These are phyloP conservation scores for Acleris literana DNA, from an alignment of 2,888 invertebrate species.

Conservation along the genomic window DNA sequence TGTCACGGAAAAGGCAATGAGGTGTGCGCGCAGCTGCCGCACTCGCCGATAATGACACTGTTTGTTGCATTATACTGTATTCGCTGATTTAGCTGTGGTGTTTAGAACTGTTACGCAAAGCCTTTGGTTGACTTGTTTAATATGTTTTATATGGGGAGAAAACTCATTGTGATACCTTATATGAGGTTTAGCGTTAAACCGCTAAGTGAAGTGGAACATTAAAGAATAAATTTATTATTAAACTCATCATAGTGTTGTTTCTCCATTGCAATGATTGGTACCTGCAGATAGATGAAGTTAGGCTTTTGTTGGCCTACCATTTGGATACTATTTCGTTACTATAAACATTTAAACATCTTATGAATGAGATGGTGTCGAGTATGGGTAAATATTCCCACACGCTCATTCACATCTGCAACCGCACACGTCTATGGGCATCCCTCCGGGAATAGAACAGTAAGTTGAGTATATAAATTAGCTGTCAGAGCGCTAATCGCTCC, in stretches of 20 bases:
- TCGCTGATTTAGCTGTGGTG: slow-evolving; percentile 19
- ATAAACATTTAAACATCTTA: neutral
- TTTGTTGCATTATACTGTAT: slow-evolving; percentile 56
- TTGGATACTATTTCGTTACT: neutral
- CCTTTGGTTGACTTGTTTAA: neutral
- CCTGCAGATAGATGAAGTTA: too few species aligned
- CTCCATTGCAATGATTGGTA: too few species aligned
- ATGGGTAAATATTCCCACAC: slow-evolving; percentile 3
- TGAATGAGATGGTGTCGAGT: neutral
- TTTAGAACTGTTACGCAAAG: slow-evolving; percentile 7
- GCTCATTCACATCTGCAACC: slow-evolving; percentile 27
- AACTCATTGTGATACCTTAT: neutral
- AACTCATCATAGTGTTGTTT: too few species aligned
- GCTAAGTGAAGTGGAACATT: too few species aligned
- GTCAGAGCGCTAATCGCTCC: slow-evolving; percentile 80
- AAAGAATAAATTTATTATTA: too few species aligned
- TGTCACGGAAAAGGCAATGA: slow-evolving; percentile 81
- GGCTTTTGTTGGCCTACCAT: too few species aligned
- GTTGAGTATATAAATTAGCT: slow-evolving; percentile 83
- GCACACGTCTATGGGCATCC: slow-evolving; percentile 54
- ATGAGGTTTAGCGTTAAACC: too few species aligned
- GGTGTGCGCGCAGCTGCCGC: slow-evolving; percentile 76
- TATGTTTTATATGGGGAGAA: neutral
- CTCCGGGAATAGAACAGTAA: slow-evolving; percentile 78
- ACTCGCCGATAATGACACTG: slow-evolving; percentile 61